These are phyloP conservation scores for Campylomormyrus tamandua DNA, from an alignment of 2,113 vertebrate genomes.

Conservation along the genomic window DNA sequence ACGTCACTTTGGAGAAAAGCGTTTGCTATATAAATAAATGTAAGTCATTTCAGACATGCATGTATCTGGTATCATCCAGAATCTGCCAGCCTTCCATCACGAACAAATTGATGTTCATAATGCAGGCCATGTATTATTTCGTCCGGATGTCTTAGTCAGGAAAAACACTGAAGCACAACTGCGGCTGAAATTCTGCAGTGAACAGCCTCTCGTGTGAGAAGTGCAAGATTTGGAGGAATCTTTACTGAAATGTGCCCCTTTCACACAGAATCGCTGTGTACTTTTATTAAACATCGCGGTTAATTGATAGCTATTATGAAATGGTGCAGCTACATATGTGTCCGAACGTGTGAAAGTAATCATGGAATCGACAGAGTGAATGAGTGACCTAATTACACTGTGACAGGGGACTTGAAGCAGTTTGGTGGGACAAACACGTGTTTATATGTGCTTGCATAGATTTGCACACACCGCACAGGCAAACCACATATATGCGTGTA, in stretches of 20 bases:
- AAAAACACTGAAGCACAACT: no score
- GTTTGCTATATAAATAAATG: neutral
- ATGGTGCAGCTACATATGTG: slow-evolving; percentile 2
- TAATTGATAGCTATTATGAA: no score
- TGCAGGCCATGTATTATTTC: neutral
- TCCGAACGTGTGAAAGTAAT: slow-evolving; percentile 37
- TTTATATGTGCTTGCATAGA: neutral
- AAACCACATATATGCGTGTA: neutral
- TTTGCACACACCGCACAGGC: neutral
- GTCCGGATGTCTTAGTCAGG: neutral
- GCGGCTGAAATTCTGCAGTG: no score
- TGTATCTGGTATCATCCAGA: neutral
- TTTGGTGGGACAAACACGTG: neutral
- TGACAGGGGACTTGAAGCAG: neutral
- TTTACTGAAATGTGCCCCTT: no score
- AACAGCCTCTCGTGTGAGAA: no score
- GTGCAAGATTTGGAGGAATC: no score
- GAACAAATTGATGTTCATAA: neutral
- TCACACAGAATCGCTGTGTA: no score
- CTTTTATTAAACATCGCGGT: no score
- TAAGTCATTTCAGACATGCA: neutral
- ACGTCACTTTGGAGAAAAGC: neutral
- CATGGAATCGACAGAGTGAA: neutral
- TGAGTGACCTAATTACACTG: slow-evolving; percentile 13
- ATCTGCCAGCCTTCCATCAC: neutral